Evolutionary conservation across 2,113 vertebrate species (phyloP), one percentile per base, ranked within the genome.

Genomic region (Chinchilla lanigera): DNA sequence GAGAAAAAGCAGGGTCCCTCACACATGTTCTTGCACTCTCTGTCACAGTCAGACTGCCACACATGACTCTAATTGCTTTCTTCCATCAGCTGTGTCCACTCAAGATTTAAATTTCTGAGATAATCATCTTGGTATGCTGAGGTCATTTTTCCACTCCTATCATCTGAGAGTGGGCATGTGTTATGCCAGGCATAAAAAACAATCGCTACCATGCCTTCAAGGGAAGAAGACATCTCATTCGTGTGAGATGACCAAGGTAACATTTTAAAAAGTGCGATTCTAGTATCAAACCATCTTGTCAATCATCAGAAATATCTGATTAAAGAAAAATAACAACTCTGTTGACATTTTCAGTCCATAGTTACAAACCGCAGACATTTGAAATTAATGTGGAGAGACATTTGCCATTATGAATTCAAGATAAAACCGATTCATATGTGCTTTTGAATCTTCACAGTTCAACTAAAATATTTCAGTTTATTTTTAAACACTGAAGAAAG

Each of bases 401-500:
- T 50, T 50, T 77, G 17, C 12, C 56, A 56, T 87, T 54, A 54
- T 61, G 67, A 84, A 90, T 67, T 84, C 75, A 87, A n/a, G 58
- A 86, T 78, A 81, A 92, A 90, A 84, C 13, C 61, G 35, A 90
- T 41, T 33, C 33, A 26, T 58, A 5, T 16, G 5, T 87, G 54
- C 69, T 88, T 84, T 35, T 65, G 17, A 93, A 81, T 75, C 41
- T 75, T 41, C 85, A 14, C 44, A 10, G 3, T 50, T 80, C 54
- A 94, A 38, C 28, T 71, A 24, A 96, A 77, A 92, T 58, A 61
- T 81, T 69, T 78, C 91, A 44, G 47, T 63, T 86, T 88, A 93
- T 86, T 92, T 94, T 90, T 80, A 96, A 94, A 92, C 8, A 80
- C 19, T 80, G 61, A 80, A 75, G 44, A 95, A 54, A 14, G 54